phyloP scores from a whole-genome alignment of 2,888 invertebrate species.

The Leucophenga maculata region DNA sequence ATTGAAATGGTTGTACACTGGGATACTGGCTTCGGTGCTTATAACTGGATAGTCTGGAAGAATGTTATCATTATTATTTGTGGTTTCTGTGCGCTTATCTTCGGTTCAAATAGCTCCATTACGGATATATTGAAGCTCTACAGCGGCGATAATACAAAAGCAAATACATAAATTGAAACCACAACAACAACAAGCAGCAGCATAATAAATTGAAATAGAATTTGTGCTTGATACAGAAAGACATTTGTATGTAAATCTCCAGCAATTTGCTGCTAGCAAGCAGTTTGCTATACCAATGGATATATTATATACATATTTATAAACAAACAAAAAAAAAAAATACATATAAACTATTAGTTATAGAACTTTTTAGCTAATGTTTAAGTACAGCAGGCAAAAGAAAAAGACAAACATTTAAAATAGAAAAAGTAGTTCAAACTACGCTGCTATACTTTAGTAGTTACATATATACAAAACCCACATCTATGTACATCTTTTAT shows the following conservation, averaged over 20 bases:
- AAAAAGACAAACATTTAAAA: no score
- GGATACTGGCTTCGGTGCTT: constrained; percentile 84
- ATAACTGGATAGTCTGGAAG: constrained; percentile 84
- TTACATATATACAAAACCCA: background rate
- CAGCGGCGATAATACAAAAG: constrained; percentile 24
- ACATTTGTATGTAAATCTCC: constrained; percentile 17
- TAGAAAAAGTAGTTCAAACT: background rate
- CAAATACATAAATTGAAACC: constrained; percentile 35
- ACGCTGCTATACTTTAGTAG: background rate
- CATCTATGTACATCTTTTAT: background rate
- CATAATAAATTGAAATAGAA: no score
- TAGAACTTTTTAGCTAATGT: background rate
- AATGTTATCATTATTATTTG: constrained; percentile 83
- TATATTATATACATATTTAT: constrained; percentile 44
- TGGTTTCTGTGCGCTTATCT: constrained; percentile 85
- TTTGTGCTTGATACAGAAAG: no score
- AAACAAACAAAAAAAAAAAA: background rate
- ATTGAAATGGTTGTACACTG: constrained; percentile 90
- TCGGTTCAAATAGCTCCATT: constrained; percentile 83
- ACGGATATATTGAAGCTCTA: constrained; percentile 75
- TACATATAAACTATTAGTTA: background rate
- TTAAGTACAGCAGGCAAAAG: background rate
- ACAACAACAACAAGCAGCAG: background rate
- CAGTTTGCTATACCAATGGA: constrained; percentile 52
- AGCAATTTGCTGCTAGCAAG: constrained; percentile 30